These are phyloP conservation scores for Opisthocomus hoazin DNA, from an alignment of 2,113 vertebrate genomes.

Conservation along the genomic window DNA sequence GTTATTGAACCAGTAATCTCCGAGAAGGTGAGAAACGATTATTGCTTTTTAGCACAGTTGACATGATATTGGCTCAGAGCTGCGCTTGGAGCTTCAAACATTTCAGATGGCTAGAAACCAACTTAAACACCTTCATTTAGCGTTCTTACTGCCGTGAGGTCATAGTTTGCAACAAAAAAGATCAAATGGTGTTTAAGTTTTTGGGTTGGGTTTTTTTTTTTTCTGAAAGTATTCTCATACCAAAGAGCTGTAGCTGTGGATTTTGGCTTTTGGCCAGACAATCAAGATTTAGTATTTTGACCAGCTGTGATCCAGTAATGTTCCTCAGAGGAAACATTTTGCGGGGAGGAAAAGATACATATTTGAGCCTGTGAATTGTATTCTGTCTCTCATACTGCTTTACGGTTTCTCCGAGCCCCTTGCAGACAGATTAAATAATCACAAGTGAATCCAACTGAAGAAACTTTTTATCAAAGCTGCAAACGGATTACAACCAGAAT, in stretches of 20 bases:
- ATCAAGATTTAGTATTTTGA: constrained; percentile 68
- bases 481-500: not conserved
- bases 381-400: constrained; percentile 20
- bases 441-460: not conserved
- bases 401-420: not conserved
- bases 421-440: constrained; percentile 34
- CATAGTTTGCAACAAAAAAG: constrained; percentile 59
- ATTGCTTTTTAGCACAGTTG: constrained; percentile 62
- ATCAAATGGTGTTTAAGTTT: constrained; percentile 60
- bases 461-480: not conserved
- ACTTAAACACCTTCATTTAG: constrained; percentile 68
- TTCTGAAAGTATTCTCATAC: constrained; percentile 51
- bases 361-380: constrained; percentile 44
- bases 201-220: not conserved
- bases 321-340: constrained; percentile 65
- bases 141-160: constrained; percentile 63
- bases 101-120: constrained; percentile 69
- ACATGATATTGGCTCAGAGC: constrained; percentile 55
- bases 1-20: constrained; percentile 66
- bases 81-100: constrained; percentile 47
- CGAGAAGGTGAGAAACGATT: constrained; percentile 72
- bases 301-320: constrained; percentile 70
- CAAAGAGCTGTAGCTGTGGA: constrained; percentile 56
- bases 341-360: constrained; percentile 53
- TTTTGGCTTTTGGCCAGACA: constrained; percentile 64